Percentiles rank a stretch among this genome's conserved stretches.
Conservation (phyloP, 1,140 invertebrate genomes). For the Heliconius himera region DNA sequence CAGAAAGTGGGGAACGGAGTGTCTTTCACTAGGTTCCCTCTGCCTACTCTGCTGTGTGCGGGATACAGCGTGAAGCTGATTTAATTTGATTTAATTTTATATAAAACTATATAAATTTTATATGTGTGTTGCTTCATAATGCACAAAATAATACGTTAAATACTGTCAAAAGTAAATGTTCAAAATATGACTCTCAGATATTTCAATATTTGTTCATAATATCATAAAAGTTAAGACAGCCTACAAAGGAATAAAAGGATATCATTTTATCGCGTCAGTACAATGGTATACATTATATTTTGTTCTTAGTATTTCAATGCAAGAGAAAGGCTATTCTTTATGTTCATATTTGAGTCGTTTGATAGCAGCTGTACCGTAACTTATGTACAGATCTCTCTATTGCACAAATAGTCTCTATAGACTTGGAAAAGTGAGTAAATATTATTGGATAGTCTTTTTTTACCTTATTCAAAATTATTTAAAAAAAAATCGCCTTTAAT, state of each 20-base stretch:
- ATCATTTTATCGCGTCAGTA: neutral
- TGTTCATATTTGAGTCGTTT: constrained; percentile 8
- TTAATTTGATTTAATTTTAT: neutral
- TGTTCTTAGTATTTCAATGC: constrained; percentile 10
- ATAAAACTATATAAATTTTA: too few relatives aligned
- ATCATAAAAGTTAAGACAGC: constrained; percentile 1
- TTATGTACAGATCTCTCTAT: neutral
- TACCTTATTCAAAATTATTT: neutral
- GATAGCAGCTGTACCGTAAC: neutral
- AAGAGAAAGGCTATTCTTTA: constrained; percentile 6
- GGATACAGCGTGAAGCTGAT: too few relatives aligned
- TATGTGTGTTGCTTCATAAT: too few relatives aligned
- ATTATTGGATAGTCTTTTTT: neutral
- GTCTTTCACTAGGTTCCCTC: too few relatives aligned
- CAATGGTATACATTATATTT: neutral
- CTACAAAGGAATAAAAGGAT: constrained; percentile 12
- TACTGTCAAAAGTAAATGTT: neutral
- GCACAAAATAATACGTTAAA: neutral
- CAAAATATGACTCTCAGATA: neutral
- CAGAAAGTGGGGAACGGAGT: too few relatives aligned
- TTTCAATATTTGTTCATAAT: neutral
- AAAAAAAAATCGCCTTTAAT: too few relatives aligned
- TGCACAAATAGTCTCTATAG: neutral
- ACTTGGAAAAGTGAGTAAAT: neutral
- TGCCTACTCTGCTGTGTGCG: too few relatives aligned